These are phyloP conservation scores for Caenorhabditis wallacei DNA, from an alignment of 2,888 invertebrate genomes.

Conservation along the genomic window DNA sequence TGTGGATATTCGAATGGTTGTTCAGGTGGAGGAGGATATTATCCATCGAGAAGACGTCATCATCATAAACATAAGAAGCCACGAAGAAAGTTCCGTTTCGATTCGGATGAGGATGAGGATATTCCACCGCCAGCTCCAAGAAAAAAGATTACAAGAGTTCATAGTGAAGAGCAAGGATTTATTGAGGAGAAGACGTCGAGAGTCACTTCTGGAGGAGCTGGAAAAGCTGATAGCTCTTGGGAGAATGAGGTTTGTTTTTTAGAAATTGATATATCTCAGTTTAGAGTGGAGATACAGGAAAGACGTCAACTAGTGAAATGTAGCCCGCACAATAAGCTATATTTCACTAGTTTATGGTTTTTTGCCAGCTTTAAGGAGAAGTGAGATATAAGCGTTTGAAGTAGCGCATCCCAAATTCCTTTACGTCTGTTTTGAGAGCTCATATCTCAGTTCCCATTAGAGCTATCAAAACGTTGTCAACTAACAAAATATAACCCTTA, in stretches of 20 bases:
- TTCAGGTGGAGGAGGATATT: conserved; percentile 46
- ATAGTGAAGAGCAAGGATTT: conserved; percentile 50
- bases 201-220: conserved; percentile 20
- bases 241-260: conserved; percentile 56
- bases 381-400: no score
- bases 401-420: no score
- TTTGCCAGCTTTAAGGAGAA: no score
- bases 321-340: no score
- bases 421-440: no score
- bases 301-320: no score
- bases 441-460: no score
- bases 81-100: conserved; percentile 54
- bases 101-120: conserved; percentile 51
- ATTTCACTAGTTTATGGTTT: no score
- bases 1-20: conserved; percentile 44
- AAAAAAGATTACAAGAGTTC: conserved; percentile 33
- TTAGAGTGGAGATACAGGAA: no score
- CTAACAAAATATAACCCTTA: no score
- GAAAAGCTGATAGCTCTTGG: conserved; percentile 47
- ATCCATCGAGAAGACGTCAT: conserved; percentile 44
- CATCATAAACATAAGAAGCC: conserved; percentile 57
- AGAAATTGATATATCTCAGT: neutral
- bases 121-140: conserved; percentile 49
- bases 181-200: conserved; percentile 54
- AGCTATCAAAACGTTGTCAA: no score